Evolutionary conservation across 1,140 invertebrate species (phyloP), one percentile per base, ranked within the genome.

Genomic region (Dinothrombium tinctorium): DNA sequence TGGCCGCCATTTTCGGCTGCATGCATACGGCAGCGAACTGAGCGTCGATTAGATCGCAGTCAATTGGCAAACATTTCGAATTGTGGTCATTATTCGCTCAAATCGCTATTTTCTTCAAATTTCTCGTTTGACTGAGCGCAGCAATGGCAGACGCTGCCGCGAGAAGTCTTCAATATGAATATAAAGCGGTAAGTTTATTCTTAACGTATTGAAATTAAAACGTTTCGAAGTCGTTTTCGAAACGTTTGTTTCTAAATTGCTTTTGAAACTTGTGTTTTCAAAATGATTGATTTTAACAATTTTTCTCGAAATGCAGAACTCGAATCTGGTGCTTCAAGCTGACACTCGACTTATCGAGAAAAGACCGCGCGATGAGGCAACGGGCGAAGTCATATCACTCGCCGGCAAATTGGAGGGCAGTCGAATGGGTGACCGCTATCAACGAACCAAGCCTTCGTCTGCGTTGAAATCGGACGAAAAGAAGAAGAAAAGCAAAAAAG

Each of bases 111-210:
- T n/a, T n/a, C n/a, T n/a, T n/a, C n/a, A n/a, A n/a, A n/a, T n/a
- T n/a, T n/a, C n/a, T n/a, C n/a, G n/a, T n/a, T n/a, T n/a, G n/a
- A n/a, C n/a, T n/a, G n/a, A n/a, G n/a, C n/a, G n/a, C n/a, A n/a
- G n/a, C n/a, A 28, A 99, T 99, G 94, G 92, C 92, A 56, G 92
- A 96, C 68, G 87, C 86, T 56, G 82, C 89, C 51, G 90, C 92
- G 23, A 71, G 92, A 55, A 83, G 87, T 57, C 67, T 92, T 46
- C 94, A 99, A 60, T 99, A 98, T 65, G 94, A 99, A 61, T 99
- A 99, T 62, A 95, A 98, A 74, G 87, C 90, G 53, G 86, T 94
- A 73, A 77, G 73, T 75, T 55, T 44, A 48, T 46, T 44, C 12
- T 43, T 19, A 22, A 4, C 11, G 22, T 36, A n/a, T n/a, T n/a